Evolutionary conservation across 1,140 invertebrate species (phyloP), one percentile per base, ranked within the genome.

Genomic region (Caerostris darwini): DNA sequence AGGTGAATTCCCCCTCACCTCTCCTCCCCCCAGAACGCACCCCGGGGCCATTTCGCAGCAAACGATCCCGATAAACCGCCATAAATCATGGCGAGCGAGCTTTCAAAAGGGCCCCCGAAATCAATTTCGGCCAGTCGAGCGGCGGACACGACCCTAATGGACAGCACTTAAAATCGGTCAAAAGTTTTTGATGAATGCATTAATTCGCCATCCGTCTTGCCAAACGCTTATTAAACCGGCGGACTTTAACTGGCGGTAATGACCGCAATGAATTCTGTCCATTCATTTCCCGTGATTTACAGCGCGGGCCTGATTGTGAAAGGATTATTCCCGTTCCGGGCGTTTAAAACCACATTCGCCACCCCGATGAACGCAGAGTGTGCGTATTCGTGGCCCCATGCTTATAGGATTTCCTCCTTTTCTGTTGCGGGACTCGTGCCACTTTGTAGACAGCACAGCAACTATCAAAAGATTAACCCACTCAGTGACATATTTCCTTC

Each of bases 151-250:
- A 85, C 83, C 83, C 57, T 59, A 85, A 85, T 88, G 86, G 86
- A 64, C 86, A 88, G 58, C 86, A 53, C 86, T 88, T 61, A 64
- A 88, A 88, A 88, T 88, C 86, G 86, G 86, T 88, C 61, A 88
- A 54, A 88, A 88, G 86, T 88, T 88, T 88, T 88, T 64, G 86
- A 88, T 88, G 86, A 88, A 88, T 88, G 86, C 34, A 88, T 88
- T 88, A 88, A 67, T 50, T 88, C 86, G 57, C 59, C 86, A 88
- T 88, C 86, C 59, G 61, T 88, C 86, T 88, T 88, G 17, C 56
- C 85, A 85, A 85, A 85, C 14, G 83, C 83, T 85, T 85, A 85
- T 85, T 85, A 85, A 85, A 56, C 54, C 83, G n/a, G 83, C 14
- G 53, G 53, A 59, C 34, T 77, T 77, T 4, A 77, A 85, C 54